Evolutionary conservation across 2,797 vertebrate genomes (phyloP).

Genomic region (Alcedo atthis): DNA sequence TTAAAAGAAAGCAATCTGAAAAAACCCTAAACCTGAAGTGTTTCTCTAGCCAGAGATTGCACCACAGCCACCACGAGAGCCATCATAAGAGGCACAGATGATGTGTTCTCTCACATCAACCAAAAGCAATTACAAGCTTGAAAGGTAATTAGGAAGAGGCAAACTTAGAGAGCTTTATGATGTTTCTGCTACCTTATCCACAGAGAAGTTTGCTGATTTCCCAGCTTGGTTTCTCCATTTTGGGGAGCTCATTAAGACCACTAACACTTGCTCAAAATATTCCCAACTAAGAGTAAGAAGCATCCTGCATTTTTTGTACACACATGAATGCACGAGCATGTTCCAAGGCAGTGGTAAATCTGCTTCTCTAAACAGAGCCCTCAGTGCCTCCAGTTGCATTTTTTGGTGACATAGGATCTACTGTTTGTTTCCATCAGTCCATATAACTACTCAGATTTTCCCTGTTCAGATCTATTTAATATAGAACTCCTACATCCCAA

Average conservation of each 20-base stretch:
- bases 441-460: not conserved
- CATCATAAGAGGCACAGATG: not conserved
- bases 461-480: not conserved
- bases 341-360: not conserved
- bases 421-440: not conserved
- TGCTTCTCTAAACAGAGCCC: not conserved
- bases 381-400: not conserved
- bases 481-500: not conserved
- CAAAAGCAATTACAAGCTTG: not conserved
- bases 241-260: not conserved
- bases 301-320: not conserved
- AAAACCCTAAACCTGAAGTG: not conserved
- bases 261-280: not conserved
- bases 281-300: not conserved
- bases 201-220: not conserved
- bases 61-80: not conserved
- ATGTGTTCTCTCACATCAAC: not conserved
- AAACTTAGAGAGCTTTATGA: not conserved
- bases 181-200: not conserved
- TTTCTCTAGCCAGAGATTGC: not conserved
- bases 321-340: rapidly evolving
- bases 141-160: not conserved
- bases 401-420: not conserved
- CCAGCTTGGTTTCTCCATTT: not conserved
- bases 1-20: conserved; percentile 32